Evolutionary conservation across 2,113 vertebrate genomes (phyloP), one percentile per base, ranked within the genome.

Genomic region (Bubo bubo): DNA sequence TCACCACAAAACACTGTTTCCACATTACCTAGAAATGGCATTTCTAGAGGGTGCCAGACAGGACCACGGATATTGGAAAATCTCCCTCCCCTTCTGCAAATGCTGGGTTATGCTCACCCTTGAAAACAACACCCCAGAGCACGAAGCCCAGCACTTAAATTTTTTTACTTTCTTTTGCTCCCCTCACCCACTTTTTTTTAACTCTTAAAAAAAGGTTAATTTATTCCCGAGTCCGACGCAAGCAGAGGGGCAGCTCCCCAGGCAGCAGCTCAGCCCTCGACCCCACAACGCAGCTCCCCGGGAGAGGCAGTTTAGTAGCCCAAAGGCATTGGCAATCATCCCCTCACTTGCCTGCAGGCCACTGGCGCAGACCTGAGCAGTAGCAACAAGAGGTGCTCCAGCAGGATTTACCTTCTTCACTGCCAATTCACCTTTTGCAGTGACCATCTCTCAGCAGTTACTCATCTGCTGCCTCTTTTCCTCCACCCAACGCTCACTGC

Each of bases 241-340:
- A 19, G 37, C 55, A 59, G 34, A 14, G 26, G 32, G 58, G 9
- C 52, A 39, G 81, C 24, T n/a, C 35, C 62, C 7, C 47, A 5
- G 4, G 34, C n/a, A 66, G 45, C 49, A 17, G 34, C 56, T 41
- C 45, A 34, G 72, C n/a, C 79, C 45, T 71, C 17, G 4, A 21
- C 32, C 26, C 63, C 2, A 0, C 9, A 1, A 8, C 20, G 2
- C 9, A 5, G 49, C 50, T 32, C 14, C n/a, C 22, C 0, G 0
- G 10, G 12, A 52, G 4, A 39, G 16, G 21, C 9, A 7, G 24
- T 23, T 62, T 12, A 4, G 8, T 19, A n/a, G n/a, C 24, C 41
- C n/a, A 4, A 14, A 5, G 13, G 2, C 49, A 47, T 2, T 15
- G 8, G 15, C 49, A 10, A 26, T 6, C 2, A 1, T 35, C 60